These are phyloP conservation scores for Limnephilus rhombicus DNA, from an alignment of 2,888 invertebrate species.

Conservation along the genomic window DNA sequence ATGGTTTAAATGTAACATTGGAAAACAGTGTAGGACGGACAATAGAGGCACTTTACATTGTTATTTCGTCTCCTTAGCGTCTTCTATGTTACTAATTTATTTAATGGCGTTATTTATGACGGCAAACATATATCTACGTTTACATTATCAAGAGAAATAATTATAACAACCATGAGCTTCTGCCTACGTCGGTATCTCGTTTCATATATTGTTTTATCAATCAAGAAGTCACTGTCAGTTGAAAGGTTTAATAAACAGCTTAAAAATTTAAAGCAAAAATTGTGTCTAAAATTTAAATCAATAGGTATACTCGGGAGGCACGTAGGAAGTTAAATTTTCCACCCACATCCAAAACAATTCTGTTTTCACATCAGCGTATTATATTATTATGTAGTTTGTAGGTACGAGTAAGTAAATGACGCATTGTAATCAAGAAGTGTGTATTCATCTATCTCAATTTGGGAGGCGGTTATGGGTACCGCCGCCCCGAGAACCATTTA, in stretches of 20 bases:
- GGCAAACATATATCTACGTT: neutral
- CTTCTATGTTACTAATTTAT: neutral
- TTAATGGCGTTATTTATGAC: neutral
- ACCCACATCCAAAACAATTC: neutral
- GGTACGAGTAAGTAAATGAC: too few species aligned
- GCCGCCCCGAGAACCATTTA: too few species aligned
- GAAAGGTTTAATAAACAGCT: neutral
- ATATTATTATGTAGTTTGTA: too few species aligned
- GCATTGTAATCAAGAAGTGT: too few species aligned
- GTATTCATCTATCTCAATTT: too few species aligned
- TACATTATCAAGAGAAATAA: neutral
- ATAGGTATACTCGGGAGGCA: too few species aligned
- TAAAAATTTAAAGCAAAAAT: neutral
- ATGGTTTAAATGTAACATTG: conserved; percentile 33
- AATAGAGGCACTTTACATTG: conserved; percentile 17
- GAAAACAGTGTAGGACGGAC: conserved; percentile 46
- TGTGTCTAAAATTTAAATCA: too few species aligned
- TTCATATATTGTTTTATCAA: conserved; percentile 10
- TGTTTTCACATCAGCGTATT: neutral
- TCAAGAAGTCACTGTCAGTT: neutral
- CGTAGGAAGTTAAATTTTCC: neutral
- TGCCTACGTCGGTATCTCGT: neutral
- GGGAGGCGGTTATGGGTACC: too few species aligned
- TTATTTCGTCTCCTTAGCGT: neutral
- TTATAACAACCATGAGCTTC: neutral